Percentiles rank a stretch among this genome's conserved stretches.
These are phyloP conservation scores for Mastomys coucha DNA, from an alignment of 2,113 vertebrate genomes.

Conservation along the genomic window DNA sequence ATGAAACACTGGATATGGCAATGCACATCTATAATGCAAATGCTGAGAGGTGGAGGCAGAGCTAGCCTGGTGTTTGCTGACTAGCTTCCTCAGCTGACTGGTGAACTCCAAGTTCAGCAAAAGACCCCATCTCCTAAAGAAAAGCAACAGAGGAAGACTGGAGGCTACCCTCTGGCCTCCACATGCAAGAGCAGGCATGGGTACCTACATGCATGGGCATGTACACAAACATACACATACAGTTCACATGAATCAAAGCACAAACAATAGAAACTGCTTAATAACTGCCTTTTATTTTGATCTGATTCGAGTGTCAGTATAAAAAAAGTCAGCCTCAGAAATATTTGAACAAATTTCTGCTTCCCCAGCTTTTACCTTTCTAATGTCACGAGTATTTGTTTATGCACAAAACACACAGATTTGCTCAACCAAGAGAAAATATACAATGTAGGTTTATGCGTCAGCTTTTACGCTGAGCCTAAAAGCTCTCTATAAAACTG, in stretches of 20 bases:
- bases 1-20: neutral
- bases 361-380: slow-evolving; percentile 31
- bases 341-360: neutral
- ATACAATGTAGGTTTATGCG: neutral
- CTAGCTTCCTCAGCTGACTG: too few species aligned
- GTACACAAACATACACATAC: neutral
- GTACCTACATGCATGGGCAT: neutral
- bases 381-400: slow-evolving; percentile 4
- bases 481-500: slow-evolving; percentile 29
- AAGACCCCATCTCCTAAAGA: neutral
- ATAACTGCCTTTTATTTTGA: slow-evolving; percentile 48
- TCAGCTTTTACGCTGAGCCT: slow-evolving; percentile 30
- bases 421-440: slow-evolving; percentile 38
- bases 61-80: neutral
- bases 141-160: neutral
- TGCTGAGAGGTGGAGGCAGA: neutral
- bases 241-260: neutral
- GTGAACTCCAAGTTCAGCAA: neutral
- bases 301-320: neutral
- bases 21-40: neutral
- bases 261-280: neutral
- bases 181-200: neutral
- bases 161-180: too few species aligned
- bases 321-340: neutral
- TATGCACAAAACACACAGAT: slow-evolving; percentile 32